phyloP scores from a whole-genome alignment of 2,113 vertebrate species.

The Ctenodactylus gundi region DNA sequence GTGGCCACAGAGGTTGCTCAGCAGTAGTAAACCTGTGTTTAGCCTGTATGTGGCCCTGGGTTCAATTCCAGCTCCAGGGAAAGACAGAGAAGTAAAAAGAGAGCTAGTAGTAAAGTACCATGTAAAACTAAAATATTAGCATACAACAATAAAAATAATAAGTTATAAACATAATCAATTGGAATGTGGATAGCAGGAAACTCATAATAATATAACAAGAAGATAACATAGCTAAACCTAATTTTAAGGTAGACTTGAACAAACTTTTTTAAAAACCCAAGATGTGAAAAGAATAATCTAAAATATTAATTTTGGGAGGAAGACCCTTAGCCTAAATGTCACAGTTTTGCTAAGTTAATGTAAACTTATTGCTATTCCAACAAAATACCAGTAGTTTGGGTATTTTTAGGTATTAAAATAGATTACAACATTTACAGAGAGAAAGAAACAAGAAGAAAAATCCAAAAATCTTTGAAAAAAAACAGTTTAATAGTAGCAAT shows the following conservation, averaged over 20 bases:
- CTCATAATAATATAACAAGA: not conserved
- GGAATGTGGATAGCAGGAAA: not conserved
- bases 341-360: not conserved
- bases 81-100: not conserved
- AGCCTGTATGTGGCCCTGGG: not conserved
- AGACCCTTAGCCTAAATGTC: not conserved
- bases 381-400: not conserved
- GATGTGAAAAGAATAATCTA: not conserved
- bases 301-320: not conserved
- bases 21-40: not conserved
- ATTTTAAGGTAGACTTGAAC: not conserved
- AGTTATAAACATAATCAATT: not conserved
- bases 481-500: not conserved
- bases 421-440: not conserved
- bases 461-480: not conserved
- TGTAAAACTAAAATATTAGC: too few relatives aligned
- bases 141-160: not conserved
- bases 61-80: not conserved
- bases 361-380: not conserved
- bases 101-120: not conserved
- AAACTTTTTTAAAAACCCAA: not conserved
- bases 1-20: not conserved
- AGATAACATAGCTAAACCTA: not conserved
- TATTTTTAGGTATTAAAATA: not conserved
- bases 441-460: not conserved